Evolutionary conservation across 2,888 invertebrate species (phyloP), one percentile per base, ranked within the genome.

Genomic region (Heliconius sara): DNA sequence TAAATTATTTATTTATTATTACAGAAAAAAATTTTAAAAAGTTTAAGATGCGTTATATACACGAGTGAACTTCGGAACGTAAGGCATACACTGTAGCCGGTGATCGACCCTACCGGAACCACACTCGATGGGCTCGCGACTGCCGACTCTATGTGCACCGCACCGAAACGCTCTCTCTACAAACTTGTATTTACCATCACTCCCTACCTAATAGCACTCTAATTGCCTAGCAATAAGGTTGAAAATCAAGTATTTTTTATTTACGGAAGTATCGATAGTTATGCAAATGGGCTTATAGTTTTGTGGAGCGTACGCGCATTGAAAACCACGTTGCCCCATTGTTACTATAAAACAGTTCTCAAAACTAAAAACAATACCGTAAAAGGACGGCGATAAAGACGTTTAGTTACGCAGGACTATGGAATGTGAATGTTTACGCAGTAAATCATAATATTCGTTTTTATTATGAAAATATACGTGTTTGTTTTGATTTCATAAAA

Each of bases 91-190:
- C 91, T 84, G 84, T 72, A 84, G 87, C 85, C 91, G 91, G 94
- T 94, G 94, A 95, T 93, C 94, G 95, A 94, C 95, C 95, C 95
- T 91, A 95, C 95, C 95, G 95, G 95, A 95, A 95, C 93, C 93
- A 95, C 95, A 95, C 88, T 95, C 92, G 91, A 92, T 94, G 92
- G 92, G 88, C 91, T 91, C 90, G 91, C 92, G 93, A 93, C 94
- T 94, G 91, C 88, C 93, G 91, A 91, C 89, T 90, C 89, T 91
- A 89, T 94, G 94, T 95, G 93, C 94, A 95, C 89, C 88, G 90
- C 92, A 93, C 95, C 95, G 95, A 93, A 92, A 94, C 95, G 91
- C 89, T 85, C 87, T 89, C 88, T 87, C 86, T 82, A 86, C 87
- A 84, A 85, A 87, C 86, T 87, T 88, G 87, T 80, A 83, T 83